These are phyloP conservation scores for Artibeus jamaicensis DNA, from an alignment of 2,797 vertebrate species.

Conservation along the genomic window DNA sequence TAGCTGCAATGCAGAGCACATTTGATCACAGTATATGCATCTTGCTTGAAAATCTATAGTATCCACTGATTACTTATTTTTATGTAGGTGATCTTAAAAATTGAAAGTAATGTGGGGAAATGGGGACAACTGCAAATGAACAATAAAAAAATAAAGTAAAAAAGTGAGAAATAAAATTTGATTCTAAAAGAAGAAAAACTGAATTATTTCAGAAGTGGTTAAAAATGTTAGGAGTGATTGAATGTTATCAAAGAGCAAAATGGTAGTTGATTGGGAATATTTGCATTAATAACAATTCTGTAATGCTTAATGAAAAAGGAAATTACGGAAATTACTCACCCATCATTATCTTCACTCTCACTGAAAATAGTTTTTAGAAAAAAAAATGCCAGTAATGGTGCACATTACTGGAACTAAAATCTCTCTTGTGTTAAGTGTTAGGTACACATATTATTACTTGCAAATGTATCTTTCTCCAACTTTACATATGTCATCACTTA, in stretches of 20 bases:
- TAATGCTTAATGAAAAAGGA: background rate
- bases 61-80: background rate
- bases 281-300: background rate
- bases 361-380: background rate
- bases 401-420: background rate
- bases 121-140: too few species aligned
- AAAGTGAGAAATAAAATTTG: background rate
- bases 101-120: background rate
- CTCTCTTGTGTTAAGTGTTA: background rate
- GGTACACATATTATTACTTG: background rate
- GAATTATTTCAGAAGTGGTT: background rate
- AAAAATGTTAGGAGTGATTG: background rate
- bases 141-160: too few species aligned
- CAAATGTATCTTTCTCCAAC: background rate
- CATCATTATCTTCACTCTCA: background rate
- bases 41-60: background rate
- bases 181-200: conserved; percentile 4
- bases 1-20: background rate
- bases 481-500: background rate
- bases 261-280: background rate
- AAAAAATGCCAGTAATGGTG: background rate
- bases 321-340: background rate
- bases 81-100: background rate
- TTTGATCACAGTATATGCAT: background rate
- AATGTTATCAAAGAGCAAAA: background rate